These are phyloP conservation scores for Thunnus maccoyii DNA, from an alignment of 2,113 vertebrate genomes.

Conservation along the genomic window DNA sequence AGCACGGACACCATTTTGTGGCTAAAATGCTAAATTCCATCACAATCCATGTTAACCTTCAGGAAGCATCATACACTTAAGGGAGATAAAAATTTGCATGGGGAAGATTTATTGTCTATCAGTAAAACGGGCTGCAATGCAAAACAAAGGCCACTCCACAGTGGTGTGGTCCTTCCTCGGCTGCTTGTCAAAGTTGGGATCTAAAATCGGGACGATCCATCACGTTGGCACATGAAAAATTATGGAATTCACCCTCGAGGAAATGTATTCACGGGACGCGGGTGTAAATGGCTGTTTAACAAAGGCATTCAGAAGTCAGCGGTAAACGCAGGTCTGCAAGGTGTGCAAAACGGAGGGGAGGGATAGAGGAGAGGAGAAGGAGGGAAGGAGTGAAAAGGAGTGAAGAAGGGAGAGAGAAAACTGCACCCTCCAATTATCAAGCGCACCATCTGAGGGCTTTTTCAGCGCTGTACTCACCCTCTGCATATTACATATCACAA, in stretches of 20 bases:
- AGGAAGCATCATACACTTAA: slow-evolving; percentile 79
- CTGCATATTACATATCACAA: slow-evolving; percentile 59
- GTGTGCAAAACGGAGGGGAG: slow-evolving; percentile 42
- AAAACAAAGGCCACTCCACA: slow-evolving; percentile 78
- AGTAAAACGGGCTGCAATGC: slow-evolving; percentile 77
- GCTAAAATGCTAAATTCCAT: slow-evolving; percentile 72
- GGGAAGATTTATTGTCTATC: slow-evolving; percentile 87
- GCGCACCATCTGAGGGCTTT: slow-evolving; percentile 47
- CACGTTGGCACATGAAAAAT: slow-evolving; percentile 84
- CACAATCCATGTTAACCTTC: slow-evolving; percentile 85
- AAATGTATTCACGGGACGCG: slow-evolving; percentile 77
- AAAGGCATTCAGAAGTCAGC: slow-evolving; percentile 84
- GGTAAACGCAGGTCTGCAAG: slow-evolving; percentile 65
- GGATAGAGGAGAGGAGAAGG: background rate
- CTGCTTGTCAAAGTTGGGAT: slow-evolving; percentile 85
- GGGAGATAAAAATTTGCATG: slow-evolving; percentile 83
- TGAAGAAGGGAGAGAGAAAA: slow-evolving; percentile 12
- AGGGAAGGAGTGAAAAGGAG: background rate
- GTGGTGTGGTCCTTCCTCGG: slow-evolving; percentile 63
- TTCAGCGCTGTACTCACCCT: background rate
- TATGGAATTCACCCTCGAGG: slow-evolving; percentile 78
- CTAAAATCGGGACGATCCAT: slow-evolving; percentile 85
- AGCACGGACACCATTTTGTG: slow-evolving; percentile 54
- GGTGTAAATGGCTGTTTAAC: slow-evolving; percentile 77
- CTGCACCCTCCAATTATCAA: slow-evolving; percentile 55